phyloP scores from a whole-genome alignment of 2,113 vertebrate species.

The Cricetomys ansorgei region DNA sequence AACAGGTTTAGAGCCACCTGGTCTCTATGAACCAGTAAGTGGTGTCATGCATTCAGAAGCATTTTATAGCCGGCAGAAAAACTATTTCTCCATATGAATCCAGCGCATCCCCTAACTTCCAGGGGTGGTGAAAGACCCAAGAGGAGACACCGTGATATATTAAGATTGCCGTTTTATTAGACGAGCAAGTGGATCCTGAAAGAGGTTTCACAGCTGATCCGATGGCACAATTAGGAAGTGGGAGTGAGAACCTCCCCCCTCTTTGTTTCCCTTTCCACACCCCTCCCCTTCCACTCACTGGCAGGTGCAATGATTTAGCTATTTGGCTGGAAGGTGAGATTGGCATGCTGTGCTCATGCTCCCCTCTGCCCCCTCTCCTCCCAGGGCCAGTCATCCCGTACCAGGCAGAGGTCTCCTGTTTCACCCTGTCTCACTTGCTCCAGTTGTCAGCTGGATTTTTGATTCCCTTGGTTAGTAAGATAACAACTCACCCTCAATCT shows the following conservation, averaged over 20 bases:
- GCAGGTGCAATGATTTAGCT: not conserved
- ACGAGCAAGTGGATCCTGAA: not conserved
- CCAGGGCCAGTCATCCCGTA: not conserved
- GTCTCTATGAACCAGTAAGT: constrained; percentile 35
- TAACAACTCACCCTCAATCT: not conserved
- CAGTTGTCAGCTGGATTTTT: not conserved
- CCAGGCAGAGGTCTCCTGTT: not conserved
- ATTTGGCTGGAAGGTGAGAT: not conserved
- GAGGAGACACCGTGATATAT: not conserved
- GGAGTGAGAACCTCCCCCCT: not conserved
- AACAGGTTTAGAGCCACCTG: constrained; percentile 47
- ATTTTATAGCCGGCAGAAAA: constrained; percentile 44
- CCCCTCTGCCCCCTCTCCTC: not conserved
- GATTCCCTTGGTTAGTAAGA: not conserved
- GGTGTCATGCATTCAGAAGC: not conserved
- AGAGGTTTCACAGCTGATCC: not conserved
- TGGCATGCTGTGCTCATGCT: not conserved
- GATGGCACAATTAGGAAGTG: not conserved
- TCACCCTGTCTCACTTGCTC: not conserved
- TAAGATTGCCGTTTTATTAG: not conserved
- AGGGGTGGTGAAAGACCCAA: not conserved
- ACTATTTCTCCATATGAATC: not conserved
- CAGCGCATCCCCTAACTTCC: constrained; percentile 4
- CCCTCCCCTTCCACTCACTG: no score
- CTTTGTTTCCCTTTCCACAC: not conserved